Conservation (phyloP, 2,888 invertebrate species). For the Galeopsomyia nigrocyanea region DNA sequence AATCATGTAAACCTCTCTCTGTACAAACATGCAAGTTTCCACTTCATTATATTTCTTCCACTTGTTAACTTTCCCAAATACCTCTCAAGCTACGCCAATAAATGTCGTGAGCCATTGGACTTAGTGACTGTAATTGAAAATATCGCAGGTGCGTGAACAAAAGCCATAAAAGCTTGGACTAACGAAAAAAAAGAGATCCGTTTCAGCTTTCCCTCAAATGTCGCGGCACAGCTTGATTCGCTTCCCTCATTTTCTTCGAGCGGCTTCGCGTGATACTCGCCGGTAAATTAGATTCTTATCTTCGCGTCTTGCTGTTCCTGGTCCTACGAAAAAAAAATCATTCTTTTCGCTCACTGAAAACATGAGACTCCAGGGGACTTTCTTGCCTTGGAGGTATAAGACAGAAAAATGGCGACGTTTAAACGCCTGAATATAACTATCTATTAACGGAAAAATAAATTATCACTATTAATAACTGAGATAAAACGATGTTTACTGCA, state of each 20-base stretch:
- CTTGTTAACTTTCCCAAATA: neutral
- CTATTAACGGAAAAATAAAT: too few relatives aligned
- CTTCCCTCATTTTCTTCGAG: conserved; percentile 34
- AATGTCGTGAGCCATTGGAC: conserved; percentile 2
- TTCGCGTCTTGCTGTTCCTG: neutral
- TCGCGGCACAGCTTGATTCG: conserved; percentile 30
- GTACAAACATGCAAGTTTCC: conserved; percentile 7
- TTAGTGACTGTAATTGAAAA: conserved; percentile 35
- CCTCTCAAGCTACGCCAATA: conserved; percentile 2
- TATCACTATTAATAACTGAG: too few relatives aligned
- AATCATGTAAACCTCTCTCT: neutral
- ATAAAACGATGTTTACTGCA: too few relatives aligned
- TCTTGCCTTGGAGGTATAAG: neutral
- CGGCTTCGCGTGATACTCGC: conserved; percentile 22
- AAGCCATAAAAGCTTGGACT: conserved; percentile 14
- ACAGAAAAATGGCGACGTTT: conserved; percentile 1
- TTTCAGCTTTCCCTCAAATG: conserved; percentile 23
- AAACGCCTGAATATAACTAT: neutral
- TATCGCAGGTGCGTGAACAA: conserved; percentile 36
- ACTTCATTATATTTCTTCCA: conserved; percentile 14
- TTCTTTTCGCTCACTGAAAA: neutral
- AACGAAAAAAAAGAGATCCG: neutral
- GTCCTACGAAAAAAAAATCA: conserved; percentile 7
- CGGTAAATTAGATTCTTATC: conserved; percentile 42
- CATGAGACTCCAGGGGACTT: neutral